Evolutionary conservation across 2,888 invertebrate species (phyloP).

Genomic region (Alentia gelatinosa): DNA sequence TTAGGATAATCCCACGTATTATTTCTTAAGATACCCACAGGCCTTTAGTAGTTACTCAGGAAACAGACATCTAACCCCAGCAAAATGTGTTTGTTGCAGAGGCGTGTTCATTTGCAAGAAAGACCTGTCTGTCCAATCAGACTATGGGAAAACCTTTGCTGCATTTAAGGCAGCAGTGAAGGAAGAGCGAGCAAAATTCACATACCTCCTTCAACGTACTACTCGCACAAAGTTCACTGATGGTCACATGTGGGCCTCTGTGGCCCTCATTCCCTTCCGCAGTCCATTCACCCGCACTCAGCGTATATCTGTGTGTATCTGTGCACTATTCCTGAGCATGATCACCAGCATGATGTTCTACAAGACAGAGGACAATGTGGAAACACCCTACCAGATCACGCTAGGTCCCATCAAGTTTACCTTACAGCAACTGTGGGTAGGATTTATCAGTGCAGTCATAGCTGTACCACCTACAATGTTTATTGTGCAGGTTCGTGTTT

Average conservation of each 20-base stretch:
- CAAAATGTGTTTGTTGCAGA: too few species aligned
- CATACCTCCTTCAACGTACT: slow-evolving; percentile 77
- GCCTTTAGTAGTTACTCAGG: too few species aligned
- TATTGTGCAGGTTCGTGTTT: slow-evolving; percentile 20
- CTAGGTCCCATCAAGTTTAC: slow-evolving; percentile 67
- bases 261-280: slow-evolving; percentile 80
- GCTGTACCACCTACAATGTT: slow-evolving; percentile 32
- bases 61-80: too few species aligned
- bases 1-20: too few species aligned
- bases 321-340: slow-evolving; percentile 69
- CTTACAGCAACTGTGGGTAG: slow-evolving; percentile 65
- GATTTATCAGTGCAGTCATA: slow-evolving; percentile 60
- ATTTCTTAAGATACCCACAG: too few species aligned
- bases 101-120: slow-evolving; percentile 73
- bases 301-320: slow-evolving; percentile 68
- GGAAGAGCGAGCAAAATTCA: slow-evolving; percentile 78
- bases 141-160: slow-evolving; percentile 80
- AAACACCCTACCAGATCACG: slow-evolving; percentile 59
- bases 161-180: slow-evolving; percentile 76
- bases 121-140: slow-evolving; percentile 80
- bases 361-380: slow-evolving; percentile 59
- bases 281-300: slow-evolving; percentile 79
- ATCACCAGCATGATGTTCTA: slow-evolving; percentile 69
- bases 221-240: slow-evolving; percentile 78
- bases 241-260: slow-evolving; percentile 81